Conservation (phyloP, 2,888 invertebrate genomes). For the Drosophila atroscutellata region DNA sequence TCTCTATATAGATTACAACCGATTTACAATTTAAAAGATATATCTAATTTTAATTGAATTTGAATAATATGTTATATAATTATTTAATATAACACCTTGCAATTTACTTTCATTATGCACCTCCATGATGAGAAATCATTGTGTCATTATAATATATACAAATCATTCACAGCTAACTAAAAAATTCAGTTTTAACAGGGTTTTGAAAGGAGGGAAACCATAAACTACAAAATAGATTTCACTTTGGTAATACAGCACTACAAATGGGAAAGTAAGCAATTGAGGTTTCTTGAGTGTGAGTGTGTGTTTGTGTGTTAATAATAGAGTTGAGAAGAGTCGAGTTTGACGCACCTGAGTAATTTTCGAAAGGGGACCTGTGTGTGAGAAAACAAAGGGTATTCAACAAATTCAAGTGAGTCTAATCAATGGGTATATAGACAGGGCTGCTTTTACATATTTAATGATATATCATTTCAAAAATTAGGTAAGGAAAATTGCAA, state of each 20-base stretch:
- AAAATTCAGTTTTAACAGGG: neutral
- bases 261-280: conserved; percentile 56
- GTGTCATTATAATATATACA: neutral
- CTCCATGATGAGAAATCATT: neutral
- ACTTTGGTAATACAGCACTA: neutral
- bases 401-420: neutral
- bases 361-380: conserved; percentile 28
- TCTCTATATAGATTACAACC: neutral
- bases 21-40: neutral
- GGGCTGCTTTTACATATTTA: neutral
- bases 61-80: neutral
- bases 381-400: neutral
- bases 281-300: neutral
- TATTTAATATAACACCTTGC: neutral
- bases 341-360: conserved; percentile 34
- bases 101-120: neutral
- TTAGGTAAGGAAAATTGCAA: neutral
- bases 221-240: conserved; percentile 17
- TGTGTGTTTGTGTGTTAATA: conserved; percentile 27
- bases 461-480: neutral
- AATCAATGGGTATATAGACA: conserved; percentile 4
- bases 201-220: neutral
- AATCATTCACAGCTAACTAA: neutral
- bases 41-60: neutral
- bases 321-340: conserved; percentile 21